phyloP scores from a whole-genome alignment of 1,140 invertebrate species.

The Nephila pilipes region DNA sequence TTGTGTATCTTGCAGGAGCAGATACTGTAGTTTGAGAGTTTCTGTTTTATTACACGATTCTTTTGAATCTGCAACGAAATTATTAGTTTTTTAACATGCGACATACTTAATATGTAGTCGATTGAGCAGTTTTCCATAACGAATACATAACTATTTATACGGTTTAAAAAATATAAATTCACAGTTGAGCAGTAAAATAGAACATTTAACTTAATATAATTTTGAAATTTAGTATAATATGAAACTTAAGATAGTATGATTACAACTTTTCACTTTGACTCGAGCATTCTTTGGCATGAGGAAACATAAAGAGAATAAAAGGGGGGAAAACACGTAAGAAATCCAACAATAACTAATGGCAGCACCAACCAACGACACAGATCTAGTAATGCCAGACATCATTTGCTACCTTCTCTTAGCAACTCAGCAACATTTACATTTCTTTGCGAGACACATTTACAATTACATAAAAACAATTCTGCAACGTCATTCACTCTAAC shows the following conservation, averaged over 20 bases:
- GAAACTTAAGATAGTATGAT: neutral
- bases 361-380: neutral
- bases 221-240: neutral
- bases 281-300: constrained; percentile 41
- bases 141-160: too few species aligned
- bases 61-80: too few species aligned
- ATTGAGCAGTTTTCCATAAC: too few species aligned
- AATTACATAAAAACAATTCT: neutral
- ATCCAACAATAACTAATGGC: constrained; percentile 1
- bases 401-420: too few species aligned
- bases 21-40: too few species aligned
- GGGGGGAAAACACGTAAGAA: neutral
- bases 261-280: constrained; percentile 10
- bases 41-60: too few species aligned
- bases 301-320: neutral
- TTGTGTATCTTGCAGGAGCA: too few species aligned
- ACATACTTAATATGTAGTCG: too few species aligned
- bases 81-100: too few species aligned
- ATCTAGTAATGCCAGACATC: neutral
- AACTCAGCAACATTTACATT: neutral
- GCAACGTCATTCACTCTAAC: neutral
- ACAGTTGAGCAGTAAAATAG: neutral
- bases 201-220: neutral
- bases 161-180: neutral
- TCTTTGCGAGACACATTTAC: neutral